Evolutionary conservation across 2,113 vertebrate species (phyloP).

Genomic region (Edolisoma coerulescens): DNA sequence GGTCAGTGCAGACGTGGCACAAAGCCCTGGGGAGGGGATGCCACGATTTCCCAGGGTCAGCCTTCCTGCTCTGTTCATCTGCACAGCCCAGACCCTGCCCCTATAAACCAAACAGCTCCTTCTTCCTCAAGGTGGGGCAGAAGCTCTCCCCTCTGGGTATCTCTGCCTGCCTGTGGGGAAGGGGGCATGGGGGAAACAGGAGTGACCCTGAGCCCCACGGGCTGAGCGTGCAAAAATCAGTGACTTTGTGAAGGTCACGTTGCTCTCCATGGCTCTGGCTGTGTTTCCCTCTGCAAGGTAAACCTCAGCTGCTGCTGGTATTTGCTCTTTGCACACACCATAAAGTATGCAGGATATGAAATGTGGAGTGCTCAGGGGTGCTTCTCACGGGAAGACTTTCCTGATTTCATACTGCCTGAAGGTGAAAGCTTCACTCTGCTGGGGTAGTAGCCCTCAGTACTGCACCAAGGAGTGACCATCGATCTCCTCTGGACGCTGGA

Average conservation of each 20-base stretch:
- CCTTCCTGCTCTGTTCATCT: not conserved
- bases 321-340: not conserved
- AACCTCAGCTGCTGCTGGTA: not conserved
- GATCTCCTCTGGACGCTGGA: not conserved
- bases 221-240: not conserved
- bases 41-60: not conserved
- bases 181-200: not conserved
- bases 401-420: not conserved
- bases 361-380: not conserved
- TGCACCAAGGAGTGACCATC: not conserved
- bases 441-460: not conserved
- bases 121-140: conserved; percentile 15
- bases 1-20: not conserved
- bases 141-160: not conserved
- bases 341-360: not conserved
- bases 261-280: not conserved
- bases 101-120: not conserved
- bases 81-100: not conserved
- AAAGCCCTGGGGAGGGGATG: not conserved
- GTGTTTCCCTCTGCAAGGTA: not conserved
- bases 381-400: not conserved
- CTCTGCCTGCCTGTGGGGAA: not conserved
- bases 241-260: not conserved
- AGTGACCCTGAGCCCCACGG: not conserved
- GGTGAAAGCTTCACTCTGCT: not conserved